These are phyloP conservation scores for Sciaenops ocellatus DNA, from an alignment of 2,797 vertebrate genomes.

Conservation along the genomic window DNA sequence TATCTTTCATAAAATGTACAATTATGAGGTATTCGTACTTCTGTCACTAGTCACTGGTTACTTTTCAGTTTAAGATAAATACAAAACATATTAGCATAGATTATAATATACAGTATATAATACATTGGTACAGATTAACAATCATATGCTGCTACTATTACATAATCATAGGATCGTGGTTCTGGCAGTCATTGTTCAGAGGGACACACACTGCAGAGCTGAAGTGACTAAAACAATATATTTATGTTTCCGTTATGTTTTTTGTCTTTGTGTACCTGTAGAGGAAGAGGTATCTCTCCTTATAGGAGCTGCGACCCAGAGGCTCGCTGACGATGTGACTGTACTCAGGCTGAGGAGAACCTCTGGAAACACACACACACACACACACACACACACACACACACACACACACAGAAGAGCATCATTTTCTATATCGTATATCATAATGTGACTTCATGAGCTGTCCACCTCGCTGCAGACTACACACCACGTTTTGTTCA, in stretches of 20 bases:
- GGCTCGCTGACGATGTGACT: constrained; percentile 87
- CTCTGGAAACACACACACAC: constrained; percentile 57
- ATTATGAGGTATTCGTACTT: neutral
- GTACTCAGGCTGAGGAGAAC: constrained; percentile 71
- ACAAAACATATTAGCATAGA: neutral
- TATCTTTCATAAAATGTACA: neutral
- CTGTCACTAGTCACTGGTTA: too few relatives aligned
- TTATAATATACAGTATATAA: neutral
- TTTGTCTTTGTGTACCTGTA: constrained; percentile 87
- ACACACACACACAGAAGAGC: neutral
- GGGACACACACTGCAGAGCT: neutral
- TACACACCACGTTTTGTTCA: neutral
- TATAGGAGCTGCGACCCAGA: constrained; percentile 90
- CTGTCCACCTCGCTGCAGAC: neutral
- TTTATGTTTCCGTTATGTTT: neutral
- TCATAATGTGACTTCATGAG: neutral
- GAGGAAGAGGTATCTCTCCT: constrained; percentile 93
- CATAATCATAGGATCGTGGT: neutral
- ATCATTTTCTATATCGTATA: neutral
- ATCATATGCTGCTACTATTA: neutral
- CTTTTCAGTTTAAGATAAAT: too few relatives aligned
- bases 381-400: constrained; percentile 33
- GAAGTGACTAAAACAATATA: neutral
- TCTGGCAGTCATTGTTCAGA: neutral
- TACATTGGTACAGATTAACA: neutral